Evolutionary conservation across 2,797 vertebrate genomes (phyloP).

Genomic region (Chrosomus eos): DNA sequence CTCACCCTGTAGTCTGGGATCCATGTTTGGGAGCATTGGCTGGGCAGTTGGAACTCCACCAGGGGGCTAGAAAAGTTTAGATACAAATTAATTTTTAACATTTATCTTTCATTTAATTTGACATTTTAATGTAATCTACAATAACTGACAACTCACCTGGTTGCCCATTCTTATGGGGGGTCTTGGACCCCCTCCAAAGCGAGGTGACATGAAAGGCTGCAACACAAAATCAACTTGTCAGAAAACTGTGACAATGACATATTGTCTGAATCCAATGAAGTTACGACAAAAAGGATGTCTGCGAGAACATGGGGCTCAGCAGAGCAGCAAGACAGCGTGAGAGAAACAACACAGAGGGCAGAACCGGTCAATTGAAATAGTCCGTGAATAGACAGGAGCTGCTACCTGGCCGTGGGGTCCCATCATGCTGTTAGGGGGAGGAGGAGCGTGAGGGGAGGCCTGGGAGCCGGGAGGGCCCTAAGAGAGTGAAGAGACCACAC

Average conservation of each 20-base stretch:
- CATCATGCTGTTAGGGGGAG: constrained; percentile 99
- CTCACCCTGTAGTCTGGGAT: constrained; percentile 97
- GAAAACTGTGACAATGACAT: background rate
- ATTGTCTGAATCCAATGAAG: background rate
- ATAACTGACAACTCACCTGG: constrained; percentile 79
- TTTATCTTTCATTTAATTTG: background rate
- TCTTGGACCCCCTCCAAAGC: constrained; percentile 95
- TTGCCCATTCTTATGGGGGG: constrained; percentile 97
- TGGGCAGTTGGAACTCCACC: constrained; percentile 95
- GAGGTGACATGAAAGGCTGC: constrained; percentile 98
- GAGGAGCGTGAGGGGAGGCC: constrained; percentile 99
- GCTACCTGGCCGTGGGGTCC: constrained; percentile 99
- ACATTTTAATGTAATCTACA: background rate
- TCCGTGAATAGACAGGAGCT: constrained; percentile 48
- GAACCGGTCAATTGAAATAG: constrained; percentile 12
- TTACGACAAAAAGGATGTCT: background rate
- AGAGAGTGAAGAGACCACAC: constrained; percentile 78
- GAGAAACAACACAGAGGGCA: constrained; percentile 41
- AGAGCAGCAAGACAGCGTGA: constrained; percentile 51
- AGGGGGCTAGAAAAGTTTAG: constrained; percentile 72
- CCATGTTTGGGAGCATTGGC: constrained; percentile 98
- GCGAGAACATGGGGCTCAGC: background rate
- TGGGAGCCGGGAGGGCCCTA: constrained; percentile 99
- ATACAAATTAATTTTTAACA: background rate
- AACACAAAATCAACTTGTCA: constrained; percentile 7